Base-by-base conservation (phyloP, 2,113 vertebrate genomes). In the Dunckerocampus dactyliophorus region DNA sequence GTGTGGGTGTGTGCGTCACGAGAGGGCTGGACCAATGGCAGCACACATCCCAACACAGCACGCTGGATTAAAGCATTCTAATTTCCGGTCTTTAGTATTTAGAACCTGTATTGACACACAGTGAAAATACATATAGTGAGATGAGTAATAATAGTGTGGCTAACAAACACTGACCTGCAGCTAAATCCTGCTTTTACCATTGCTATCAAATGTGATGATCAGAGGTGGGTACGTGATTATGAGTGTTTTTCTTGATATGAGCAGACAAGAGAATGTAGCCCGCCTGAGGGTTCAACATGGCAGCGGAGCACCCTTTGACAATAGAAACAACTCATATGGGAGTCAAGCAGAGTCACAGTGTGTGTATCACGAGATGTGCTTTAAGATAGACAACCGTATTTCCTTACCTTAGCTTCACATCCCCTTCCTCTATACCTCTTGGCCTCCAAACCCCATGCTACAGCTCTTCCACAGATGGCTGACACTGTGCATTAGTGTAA, bases 71-170 rank as follows among this genome's bases (percentile, higher is more conserved):
- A 22, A 76, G 81, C 31, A 17, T 79, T 86, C 69, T 88, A 83
- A 88, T 89, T 89, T 88, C 86, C 86, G 81, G 79, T 79, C 70
- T 67, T 78, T n/a, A 52, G 78, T 76, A 85, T 84, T 84, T 66
- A 74, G 62, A 82, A 42, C 82, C 69, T 76, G 75, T 84, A 70
- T 83, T 72, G 58, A 82, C 72, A 73, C 59, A 60, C 22, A 70
- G 63, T 79, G 53, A 20, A 63, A 75, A 63, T 56, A 64, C 51
- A 66, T 59, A 31, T 20, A 47, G 17, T 21, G 15, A 60, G 47
- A 68, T 59, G 31, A 51, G n/a, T 31, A 28, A 46, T 71, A 55
- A 68, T 60, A 55, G 47, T 52, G 10, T 48, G 47, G 24, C 28
- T 15, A 55, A 17, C 43, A 37, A 45, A 39, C 19, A 71, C 17